A percentile compares a stretch with the other conserved stretches of the same genome.
Evolutionary conservation across 2,888 invertebrate species (phyloP).

Genomic region (Limenitis arthemis): DNA sequence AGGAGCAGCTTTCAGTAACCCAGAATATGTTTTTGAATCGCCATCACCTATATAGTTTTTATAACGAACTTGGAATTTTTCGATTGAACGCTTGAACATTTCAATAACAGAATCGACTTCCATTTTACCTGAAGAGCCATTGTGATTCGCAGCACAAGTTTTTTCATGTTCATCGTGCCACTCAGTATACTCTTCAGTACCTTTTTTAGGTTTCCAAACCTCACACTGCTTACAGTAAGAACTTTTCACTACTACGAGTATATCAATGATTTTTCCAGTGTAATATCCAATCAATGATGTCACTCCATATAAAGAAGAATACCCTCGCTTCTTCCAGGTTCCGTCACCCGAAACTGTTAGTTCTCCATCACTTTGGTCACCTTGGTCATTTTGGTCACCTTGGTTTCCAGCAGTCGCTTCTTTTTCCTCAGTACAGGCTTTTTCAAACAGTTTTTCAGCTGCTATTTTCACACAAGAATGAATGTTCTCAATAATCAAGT

Average conservation of each 20-base stretch:
- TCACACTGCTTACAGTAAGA: not conserved
- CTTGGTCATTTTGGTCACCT: no score
- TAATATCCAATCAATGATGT: slow-evolving; percentile 26
- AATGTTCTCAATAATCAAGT: not conserved
- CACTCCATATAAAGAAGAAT: slow-evolving; percentile 26
- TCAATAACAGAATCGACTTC: not conserved
- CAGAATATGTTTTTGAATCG: not conserved
- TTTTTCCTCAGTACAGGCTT: not conserved
- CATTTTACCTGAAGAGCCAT: slow-evolving; percentile 1
- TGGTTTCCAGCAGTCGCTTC: not conserved
- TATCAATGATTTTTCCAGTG: slow-evolving; percentile 20
- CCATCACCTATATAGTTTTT: not conserved
- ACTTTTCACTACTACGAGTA: not conserved
- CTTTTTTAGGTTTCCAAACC: not conserved
- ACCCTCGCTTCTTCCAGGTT: slow-evolving; percentile 30
- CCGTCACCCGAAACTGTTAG: slow-evolving; percentile 28
- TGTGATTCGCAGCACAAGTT: not conserved
- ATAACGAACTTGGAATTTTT: not conserved
- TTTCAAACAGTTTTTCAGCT: not conserved
- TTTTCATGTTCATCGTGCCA: not conserved
- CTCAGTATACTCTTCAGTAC: not conserved
- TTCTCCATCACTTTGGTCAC: not conserved
- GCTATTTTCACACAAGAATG: not conserved
- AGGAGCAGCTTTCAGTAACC: not conserved
- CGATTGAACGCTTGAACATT: not conserved